These are phyloP conservation scores for Patagioenas fasciata DNA, from an alignment of 2,113 vertebrate genomes.

Conservation along the genomic window DNA sequence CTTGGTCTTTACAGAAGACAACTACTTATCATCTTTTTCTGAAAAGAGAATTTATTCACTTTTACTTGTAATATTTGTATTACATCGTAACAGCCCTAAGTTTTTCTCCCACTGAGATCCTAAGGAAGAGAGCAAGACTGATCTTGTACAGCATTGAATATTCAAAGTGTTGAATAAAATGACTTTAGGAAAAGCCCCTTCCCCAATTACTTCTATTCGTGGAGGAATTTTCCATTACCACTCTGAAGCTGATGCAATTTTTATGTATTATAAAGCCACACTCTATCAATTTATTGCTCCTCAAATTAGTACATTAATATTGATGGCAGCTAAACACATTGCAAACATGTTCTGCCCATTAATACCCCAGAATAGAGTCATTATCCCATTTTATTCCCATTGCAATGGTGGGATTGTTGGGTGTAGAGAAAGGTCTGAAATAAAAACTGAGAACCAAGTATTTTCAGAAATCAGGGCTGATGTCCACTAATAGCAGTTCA, in stretches of 20 bases:
- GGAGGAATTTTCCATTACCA: neutral
- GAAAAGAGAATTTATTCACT: neutral
- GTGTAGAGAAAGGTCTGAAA: neutral
- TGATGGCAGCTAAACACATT: slow-evolving; percentile 56
- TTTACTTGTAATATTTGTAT: neutral
- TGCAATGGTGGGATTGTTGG: neutral
- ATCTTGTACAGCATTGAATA: neutral
- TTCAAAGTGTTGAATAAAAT: neutral
- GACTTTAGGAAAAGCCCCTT: neutral
- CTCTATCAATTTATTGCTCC: slow-evolving; percentile 57
- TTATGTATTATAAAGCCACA: slow-evolving; percentile 50
- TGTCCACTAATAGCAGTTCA: neutral
- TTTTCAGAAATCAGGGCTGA: neutral
- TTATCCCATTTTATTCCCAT: slow-evolving; percentile 22
- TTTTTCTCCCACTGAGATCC: neutral
- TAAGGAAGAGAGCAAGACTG: neutral
- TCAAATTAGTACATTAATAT: slow-evolving; percentile 52
- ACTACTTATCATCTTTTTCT: neutral
- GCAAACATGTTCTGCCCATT: slow-evolving; percentile 56
- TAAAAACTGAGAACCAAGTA: neutral
- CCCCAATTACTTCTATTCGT: neutral
- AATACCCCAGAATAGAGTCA: slow-evolving; percentile 1
- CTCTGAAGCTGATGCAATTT: slow-evolving; percentile 48
- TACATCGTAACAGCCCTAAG: neutral
- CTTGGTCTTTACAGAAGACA: neutral